Conservation (phyloP, 2,888 invertebrate species). For the Pasiphila rectangulata region DNA sequence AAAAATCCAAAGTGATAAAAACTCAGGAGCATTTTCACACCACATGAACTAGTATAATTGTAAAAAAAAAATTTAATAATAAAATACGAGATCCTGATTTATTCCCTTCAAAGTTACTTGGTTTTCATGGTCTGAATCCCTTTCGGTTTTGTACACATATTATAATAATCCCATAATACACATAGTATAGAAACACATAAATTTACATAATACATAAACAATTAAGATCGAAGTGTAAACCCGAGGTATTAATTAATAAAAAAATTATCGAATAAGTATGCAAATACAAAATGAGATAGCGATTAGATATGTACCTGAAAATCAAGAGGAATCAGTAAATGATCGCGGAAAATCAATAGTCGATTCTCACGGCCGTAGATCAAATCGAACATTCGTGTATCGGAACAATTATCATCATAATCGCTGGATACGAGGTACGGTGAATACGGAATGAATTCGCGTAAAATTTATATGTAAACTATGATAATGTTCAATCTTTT, state of each 20-base stretch:
- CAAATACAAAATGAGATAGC: constrained; percentile 49
- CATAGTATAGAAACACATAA: too few species aligned
- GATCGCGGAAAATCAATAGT: constrained; percentile 73
- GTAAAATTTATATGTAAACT: constrained; percentile 81
- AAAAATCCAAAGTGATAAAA: too few species aligned
- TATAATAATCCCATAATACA: too few species aligned
- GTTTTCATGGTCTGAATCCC: too few species aligned
- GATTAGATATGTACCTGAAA: constrained; percentile 44
- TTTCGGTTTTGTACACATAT: too few species aligned
- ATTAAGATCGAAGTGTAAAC: too few species aligned
- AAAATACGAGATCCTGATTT: too few species aligned
- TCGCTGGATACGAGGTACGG: constrained; percentile 67
- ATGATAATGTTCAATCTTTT: constrained; percentile 75
- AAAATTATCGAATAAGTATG: constrained; percentile 50
- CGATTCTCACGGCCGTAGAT: constrained; percentile 78
- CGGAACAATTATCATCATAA: constrained; percentile 76
- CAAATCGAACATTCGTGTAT: constrained; percentile 73
- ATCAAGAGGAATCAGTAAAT: constrained; percentile 55
- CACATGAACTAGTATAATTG: too few species aligned
- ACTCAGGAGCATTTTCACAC: too few species aligned
- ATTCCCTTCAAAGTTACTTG: too few species aligned
- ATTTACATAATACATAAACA: background rate
- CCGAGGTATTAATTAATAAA: background rate
- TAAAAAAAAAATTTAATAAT: too few species aligned
- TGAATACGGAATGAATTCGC: constrained; percentile 77